Conservation (phyloP, 2,113 vertebrate genomes). For the pig (Sus scrofa) region DNA sequence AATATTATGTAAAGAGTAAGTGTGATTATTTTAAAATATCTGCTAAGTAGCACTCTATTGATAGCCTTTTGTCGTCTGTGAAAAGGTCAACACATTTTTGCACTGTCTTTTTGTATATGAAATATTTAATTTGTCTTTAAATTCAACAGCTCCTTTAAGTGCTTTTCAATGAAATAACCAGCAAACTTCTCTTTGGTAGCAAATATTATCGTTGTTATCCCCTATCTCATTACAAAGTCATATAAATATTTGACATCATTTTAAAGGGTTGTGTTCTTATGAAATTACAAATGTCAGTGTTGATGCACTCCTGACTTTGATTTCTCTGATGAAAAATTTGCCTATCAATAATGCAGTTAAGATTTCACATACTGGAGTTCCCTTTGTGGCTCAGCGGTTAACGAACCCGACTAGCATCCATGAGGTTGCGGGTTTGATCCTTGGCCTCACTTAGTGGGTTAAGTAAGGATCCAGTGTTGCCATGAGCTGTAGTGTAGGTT, state of each 20-base stretch:
- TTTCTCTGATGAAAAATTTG: conserved; percentile 10
- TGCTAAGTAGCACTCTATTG: not conserved
- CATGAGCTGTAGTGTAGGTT: too few relatives aligned
- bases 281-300: not conserved
- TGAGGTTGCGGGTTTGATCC: too few relatives aligned
- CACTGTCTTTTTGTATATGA: not conserved
- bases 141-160: not conserved
- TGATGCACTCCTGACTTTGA: not conserved
- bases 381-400: too few relatives aligned
- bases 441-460: too few relatives aligned
- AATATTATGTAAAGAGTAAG: not conserved
- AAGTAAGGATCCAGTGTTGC: too few relatives aligned
- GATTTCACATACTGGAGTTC: not conserved
- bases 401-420: too few relatives aligned
- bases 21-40: not conserved
- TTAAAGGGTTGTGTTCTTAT: not conserved
- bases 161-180: not conserved
- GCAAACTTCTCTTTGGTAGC: not conserved
- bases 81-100: not conserved
- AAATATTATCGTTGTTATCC: not conserved
- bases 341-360: not conserved
- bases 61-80: not conserved
- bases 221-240: not conserved
- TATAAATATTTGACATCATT: conserved; percentile 32
- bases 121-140: not conserved